Base-by-base conservation (phyloP, 2,797 vertebrate species). In the Alca torda region DNA sequence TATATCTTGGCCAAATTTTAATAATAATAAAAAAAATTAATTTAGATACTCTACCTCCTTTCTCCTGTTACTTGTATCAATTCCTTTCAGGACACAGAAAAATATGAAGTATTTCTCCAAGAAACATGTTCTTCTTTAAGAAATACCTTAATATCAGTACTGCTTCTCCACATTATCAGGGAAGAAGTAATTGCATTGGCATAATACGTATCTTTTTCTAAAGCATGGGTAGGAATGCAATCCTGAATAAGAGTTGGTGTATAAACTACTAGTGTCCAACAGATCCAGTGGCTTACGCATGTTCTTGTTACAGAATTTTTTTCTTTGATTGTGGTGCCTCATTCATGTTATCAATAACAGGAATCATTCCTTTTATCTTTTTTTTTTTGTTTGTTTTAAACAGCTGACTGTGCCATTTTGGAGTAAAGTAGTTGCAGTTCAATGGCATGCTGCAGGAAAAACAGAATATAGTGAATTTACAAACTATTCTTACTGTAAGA, bases 171-270 rank as follows among this genome's bases (percentile, higher is more conserved):
- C 43, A 46, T 60, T 84, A 51, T 81, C 63, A 91, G 77, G 79
- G 95, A 97, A 97, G 72, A 65, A 94, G 15, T 94, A 96, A 97
- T 81, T 94, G 69, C 57, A 73, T 53, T 65, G 72, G 43, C 82
- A 80, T 79, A 96, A 96, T 93, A 94, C 96, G 95, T 84, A 92
- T 81, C 39, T 75, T 90, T 91, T 95, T 87, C 70, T 65, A 91
- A 90, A 41, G 24, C 74, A 81, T 87, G 96, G 89, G 95, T 96
- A 96, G 76, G n/a, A 97, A 96, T 74, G 53, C 45, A 95, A 67
- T 59, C 60, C 46, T 95, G 81, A 94, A 78, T 94, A 94, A 95
- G 68, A 76, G 63, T 75, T 96, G 73, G 20, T 76, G 23, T 93
- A 70, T 89, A 96, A 97, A 97, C 96, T 79, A 91, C 63, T 87